Percentiles rank a stretch among this genome's conserved stretches.
phyloP scores from a whole-genome alignment of 2,797 vertebrate species.

The Labeo calbasu region DNA sequence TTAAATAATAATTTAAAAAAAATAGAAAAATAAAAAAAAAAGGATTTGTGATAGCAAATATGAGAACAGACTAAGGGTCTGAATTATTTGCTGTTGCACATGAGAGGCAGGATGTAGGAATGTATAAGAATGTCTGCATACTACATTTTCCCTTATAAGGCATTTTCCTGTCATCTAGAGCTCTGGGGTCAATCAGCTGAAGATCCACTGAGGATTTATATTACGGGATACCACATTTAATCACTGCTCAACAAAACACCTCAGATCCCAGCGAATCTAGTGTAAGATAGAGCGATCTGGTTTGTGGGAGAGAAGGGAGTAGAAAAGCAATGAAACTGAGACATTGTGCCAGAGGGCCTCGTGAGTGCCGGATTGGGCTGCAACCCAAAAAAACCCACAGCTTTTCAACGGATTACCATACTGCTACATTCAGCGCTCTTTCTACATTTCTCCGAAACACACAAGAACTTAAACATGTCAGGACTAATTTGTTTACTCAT shows the following conservation, averaged over 20 bases:
- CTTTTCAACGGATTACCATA: constrained; percentile 50
- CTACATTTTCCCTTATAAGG: constrained; percentile 1
- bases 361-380: constrained; percentile 35
- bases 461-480: constrained; percentile 40
- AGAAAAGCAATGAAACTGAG: constrained; percentile 32
- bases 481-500: constrained; percentile 22
- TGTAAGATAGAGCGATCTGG: constrained; percentile 12
- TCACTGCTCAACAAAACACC: not conserved
- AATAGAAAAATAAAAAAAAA: too few relatives aligned
- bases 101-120: not conserved
- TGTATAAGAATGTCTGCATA: not conserved
- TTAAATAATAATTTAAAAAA: too few relatives aligned
- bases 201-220: not conserved
- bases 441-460: constrained; percentile 42
- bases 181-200: constrained; percentile 21
- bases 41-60: not conserved
- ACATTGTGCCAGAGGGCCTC: constrained; percentile 28
- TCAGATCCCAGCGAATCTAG: constrained; percentile 11
- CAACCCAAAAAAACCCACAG: constrained; percentile 48
- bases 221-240: constrained; percentile 4
- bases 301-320: constrained; percentile 29
- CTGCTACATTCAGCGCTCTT: constrained; percentile 45
- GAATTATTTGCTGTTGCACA: not conserved
- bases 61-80: not conserved
- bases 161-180: constrained; percentile 2